Conservation (phyloP, 2,113 vertebrate genomes). For the Rhadina sibilatrix region DNA sequence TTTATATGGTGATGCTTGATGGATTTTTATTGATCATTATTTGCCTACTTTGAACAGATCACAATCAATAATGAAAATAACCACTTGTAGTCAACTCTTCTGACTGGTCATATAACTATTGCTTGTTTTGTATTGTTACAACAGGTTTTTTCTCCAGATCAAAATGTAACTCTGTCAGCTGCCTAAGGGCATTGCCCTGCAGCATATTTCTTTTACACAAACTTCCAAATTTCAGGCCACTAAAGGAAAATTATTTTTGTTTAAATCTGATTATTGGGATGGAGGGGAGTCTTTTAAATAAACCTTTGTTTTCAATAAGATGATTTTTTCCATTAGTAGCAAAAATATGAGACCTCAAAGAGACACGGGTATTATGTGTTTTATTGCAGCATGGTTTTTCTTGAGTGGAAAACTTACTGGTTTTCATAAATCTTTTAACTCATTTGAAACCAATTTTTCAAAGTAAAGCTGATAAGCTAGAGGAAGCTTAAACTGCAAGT, state of each 20-base stretch:
- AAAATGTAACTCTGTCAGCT: background rate
- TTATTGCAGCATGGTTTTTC: background rate
- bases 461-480: background rate
- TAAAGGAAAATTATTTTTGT: background rate
- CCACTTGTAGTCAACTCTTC: background rate
- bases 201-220: background rate
- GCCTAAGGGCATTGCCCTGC: background rate
- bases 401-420: background rate
- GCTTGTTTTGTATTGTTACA: background rate
- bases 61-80: background rate
- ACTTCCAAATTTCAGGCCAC: background rate
- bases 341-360: background rate
- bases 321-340: background rate
- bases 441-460: background rate
- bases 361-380: background rate
- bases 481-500: background rate
- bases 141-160: background rate
- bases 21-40: background rate
- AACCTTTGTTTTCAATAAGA: background rate
- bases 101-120: background rate
- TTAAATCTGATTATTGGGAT: background rate
- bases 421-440: background rate
- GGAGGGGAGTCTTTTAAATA: background rate
- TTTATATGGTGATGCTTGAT: background rate
- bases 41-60: background rate